Evolutionary conservation across 2,888 invertebrate genomes (phyloP).

Genomic region (Rhaphigaster nebulosa): DNA sequence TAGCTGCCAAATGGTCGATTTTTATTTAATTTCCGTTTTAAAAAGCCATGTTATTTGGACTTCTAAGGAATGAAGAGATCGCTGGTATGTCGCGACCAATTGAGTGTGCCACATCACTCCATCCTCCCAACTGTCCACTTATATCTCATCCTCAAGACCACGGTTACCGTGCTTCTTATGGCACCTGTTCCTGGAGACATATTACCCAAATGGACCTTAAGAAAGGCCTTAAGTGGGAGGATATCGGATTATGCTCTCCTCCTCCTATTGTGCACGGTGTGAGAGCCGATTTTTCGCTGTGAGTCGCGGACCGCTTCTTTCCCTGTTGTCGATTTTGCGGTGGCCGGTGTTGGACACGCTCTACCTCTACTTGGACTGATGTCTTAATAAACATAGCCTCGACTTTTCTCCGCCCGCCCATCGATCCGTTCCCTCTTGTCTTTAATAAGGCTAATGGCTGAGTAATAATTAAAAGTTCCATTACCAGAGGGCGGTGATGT

Average conservation of each 20-base stretch:
- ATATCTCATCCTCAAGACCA: background rate
- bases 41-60: too few species aligned
- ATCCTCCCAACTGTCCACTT: background rate
- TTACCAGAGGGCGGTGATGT: background rate
- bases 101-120: background rate
- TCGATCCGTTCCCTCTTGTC: background rate
- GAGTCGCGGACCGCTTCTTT: constrained; percentile 6
- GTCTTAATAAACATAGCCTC: background rate
- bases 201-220: constrained; percentile 3
- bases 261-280: constrained; percentile 6
- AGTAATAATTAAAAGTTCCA: background rate
- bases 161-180: background rate
- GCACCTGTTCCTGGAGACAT: background rate
- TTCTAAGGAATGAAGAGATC: too few species aligned
- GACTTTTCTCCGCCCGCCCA: background rate
- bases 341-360: background rate
- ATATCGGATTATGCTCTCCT: constrained; percentile 2
- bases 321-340: constrained; percentile 1
- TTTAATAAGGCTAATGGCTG: background rate
- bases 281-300: constrained; percentile 18
- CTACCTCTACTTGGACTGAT: background rate
- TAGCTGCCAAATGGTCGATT: too few species aligned
- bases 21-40: too few species aligned
- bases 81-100: background rate
- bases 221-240: constrained; percentile 25